Evolutionary conservation across 2,888 invertebrate genomes (phyloP), one percentile per base, ranked within the genome.

Genomic region (Frankliniella intonsa): DNA sequence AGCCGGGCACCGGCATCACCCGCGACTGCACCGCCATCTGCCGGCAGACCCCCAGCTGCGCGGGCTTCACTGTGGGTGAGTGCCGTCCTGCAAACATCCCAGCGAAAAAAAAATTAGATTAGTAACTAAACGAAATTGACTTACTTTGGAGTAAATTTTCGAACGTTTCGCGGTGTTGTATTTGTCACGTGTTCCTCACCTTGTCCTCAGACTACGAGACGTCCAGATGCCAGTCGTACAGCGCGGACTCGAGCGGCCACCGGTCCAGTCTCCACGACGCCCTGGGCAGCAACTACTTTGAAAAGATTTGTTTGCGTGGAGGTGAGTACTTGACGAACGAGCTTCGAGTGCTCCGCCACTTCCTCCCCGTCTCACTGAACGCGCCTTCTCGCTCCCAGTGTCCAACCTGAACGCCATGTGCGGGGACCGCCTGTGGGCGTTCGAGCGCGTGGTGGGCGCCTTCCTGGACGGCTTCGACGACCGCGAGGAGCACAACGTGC

Each of bases 381-480:
- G 85, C 86, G n/a, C n/a, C n/a, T n/a, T n/a, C n/a, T n/a, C n/a
- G n/a, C n/a, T n/a, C 69, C 17, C 81, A 87, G 87, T 88, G 49
- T 86, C 87, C 51, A 86, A 88, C 82, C 87, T 87, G 84, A 87
- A 87, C 81, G 85, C 86, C 81, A 85, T 88, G 82, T 89, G 89
- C 83, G 88, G 88, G 1, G 88, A 88, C 83, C 86, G 88, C 7
- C 85, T 88, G n/a, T 89, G 89, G 89, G 88, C 90, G 11, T 90
- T 90, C 85, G 90, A 90, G 84, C 85, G 90, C 49, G 89, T 89
- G 55, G 86, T 89, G 11, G 89, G 89, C 80, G 87, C 88, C 9
- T 87, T 85, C 81, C 85, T 89, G 65, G 88, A 89, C 81, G 88
- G 88, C 19, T 88, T 87, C 84, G 88, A 88, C 83, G 88, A 88